Evolutionary conservation across 2,113 vertebrate species (phyloP), one percentile per base, ranked within the genome.

Genomic region (Cebus imitator): DNA sequence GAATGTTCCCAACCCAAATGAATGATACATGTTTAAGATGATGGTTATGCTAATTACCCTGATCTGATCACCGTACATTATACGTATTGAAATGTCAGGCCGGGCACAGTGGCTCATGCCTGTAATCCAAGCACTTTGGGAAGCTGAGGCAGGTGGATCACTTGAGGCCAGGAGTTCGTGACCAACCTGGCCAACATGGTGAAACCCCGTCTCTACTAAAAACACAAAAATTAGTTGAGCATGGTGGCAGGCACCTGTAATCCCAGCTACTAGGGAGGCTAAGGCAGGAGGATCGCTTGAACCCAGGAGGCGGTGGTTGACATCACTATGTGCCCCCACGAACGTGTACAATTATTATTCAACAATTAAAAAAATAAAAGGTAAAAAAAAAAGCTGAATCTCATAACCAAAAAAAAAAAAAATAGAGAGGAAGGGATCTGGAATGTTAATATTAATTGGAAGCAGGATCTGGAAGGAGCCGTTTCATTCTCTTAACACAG

Each of bases 401-500:
- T 48, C 75, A 78, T 4, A 78, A 78, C 32, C 27, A 25, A 73
- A 21, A 76, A 20, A 40, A 84, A 76, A 20, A 40, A 84, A 52
- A 23, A 35, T 45, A 43, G 35, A 30, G 76, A 17, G 25, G 35
- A 58, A 55, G 55, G 21, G 27, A 10, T 25, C 27, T 66, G 4
- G 40, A 17, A 3, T 12, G 45, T 21, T 35, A 13, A 9, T 1
- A 25, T 12, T 10, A 37, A 8, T 10, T 12, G 75, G 35, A 2
- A 0, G 1, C 6, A 32, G 30, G 48, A 32, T 9, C n/a, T 12
- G 25, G 21, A 80, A 45, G 37, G 43, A 75, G 40, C 20, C 2
- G 1, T 9, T 9, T 25, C 25, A 0, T 6, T 55, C 55, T 40
- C 30, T 7, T 2, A 23, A 82, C 48, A 9, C 21, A 1, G 1